These are phyloP conservation scores for Stenurella melanura DNA, from an alignment of 2,888 invertebrate species.

Conservation along the genomic window DNA sequence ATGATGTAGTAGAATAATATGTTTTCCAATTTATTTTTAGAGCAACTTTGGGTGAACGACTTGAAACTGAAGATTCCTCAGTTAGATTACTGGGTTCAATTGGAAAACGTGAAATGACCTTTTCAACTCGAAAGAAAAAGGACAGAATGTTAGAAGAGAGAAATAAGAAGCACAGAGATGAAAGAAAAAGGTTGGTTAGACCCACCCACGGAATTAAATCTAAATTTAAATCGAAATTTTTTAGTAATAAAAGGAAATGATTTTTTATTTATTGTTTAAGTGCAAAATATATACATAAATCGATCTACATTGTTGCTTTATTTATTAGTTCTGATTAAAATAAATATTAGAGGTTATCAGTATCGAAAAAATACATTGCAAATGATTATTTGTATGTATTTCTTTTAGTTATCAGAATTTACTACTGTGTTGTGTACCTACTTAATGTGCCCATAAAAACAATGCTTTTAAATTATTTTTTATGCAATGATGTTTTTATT, in stretches of 20 bases:
- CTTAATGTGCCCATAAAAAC: slow-evolving; percentile 24
- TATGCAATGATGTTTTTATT: not conserved
- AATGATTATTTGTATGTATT: slow-evolving; percentile 20
- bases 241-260: slow-evolving; percentile 36
- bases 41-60: slow-evolving; percentile 83
- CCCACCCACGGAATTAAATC: slow-evolving; percentile 66
- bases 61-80: slow-evolving; percentile 78
- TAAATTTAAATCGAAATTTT: slow-evolving; percentile 43
- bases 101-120: slow-evolving; percentile 89
- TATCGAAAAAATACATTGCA: slow-evolving; percentile 8
- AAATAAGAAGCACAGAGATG: slow-evolving; percentile 81
- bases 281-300: slow-evolving; percentile 17
- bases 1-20: not conserved
- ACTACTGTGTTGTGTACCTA: not conserved
- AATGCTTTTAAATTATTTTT: not conserved
- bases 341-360: slow-evolving; percentile 37
- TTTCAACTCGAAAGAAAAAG: slow-evolving; percentile 78
- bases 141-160: slow-evolving; percentile 77
- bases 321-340: slow-evolving; percentile 30
- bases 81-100: slow-evolving; percentile 77
- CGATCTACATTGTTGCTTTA: slow-evolving; percentile 25
- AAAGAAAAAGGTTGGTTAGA: slow-evolving; percentile 80
- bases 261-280: slow-evolving; percentile 25
- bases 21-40: slow-evolving; percentile 72
- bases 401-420: slow-evolving; percentile 23